Base-by-base conservation (phyloP, 2,113 vertebrate genomes). In the Hepsetus odoe region DNA sequence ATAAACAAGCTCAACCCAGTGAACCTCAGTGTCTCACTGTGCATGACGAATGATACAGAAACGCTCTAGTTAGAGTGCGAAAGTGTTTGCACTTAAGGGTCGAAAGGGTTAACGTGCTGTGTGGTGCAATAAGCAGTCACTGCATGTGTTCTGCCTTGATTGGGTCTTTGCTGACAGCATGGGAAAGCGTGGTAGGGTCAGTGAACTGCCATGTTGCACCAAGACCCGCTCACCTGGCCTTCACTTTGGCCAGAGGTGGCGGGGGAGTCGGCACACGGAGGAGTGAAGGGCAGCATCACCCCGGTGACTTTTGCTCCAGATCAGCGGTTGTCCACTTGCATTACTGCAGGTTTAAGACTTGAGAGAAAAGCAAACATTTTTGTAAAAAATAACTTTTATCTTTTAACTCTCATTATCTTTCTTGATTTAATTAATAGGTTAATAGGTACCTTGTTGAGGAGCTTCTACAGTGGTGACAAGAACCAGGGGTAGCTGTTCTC, bases 51-150 rank as follows among this genome's bases (percentile, higher is more conserved):
- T n/a, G n/a, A n/a, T n/a, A n/a, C n/a, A n/a, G n/a, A n/a, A n/a
- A n/a, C n/a, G n/a, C n/a, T n/a, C n/a, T n/a, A n/a, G n/a, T n/a
- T n/a, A n/a, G n/a, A n/a, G n/a, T n/a, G n/a, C n/a, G n/a, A n/a
- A n/a, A n/a, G n/a, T n/a, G n/a, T n/a, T n/a, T n/a, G n/a, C n/a
- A n/a, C n/a, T n/a, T n/a, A n/a, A 20, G 2, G 5, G 18, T 20
- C 6, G 3, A 49, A 24, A 10, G n/a, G 51, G n/a, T 55, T 55
- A 55, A 55, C 2, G 11, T 55, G n/a, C 51, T 55, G n/a, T 55
- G 51, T 55, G 51, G 51, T 55, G 51, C 51, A 55, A 55, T 55
- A 55, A 55, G 51, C 24, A 22, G 51, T 11, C 51, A 55, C 51
- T 55, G 20, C 51, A 55, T 24, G n/a, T 24, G 51, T 1, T 24